Base-by-base conservation (phyloP, 2,797 vertebrate genomes). In the Lacerta viridis region DNA sequence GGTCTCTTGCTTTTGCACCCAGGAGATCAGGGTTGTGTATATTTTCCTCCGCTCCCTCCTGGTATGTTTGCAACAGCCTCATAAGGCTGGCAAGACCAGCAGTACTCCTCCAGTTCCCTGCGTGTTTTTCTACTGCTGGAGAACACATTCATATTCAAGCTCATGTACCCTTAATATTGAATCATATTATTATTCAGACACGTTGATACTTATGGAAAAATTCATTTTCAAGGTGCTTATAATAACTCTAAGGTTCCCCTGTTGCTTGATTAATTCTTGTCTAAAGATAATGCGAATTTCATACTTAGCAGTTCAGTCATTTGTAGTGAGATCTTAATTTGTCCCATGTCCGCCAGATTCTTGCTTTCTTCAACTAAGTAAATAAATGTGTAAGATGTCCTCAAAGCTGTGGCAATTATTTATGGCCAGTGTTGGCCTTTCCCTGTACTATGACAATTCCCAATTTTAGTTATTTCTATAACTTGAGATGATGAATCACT, bases 401-500 rank as follows among this genome's bases (percentile, higher is more conserved):
- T 72, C 9, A 87, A 87, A 76, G 4, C 0, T 6, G 7, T 91
- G 89, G 36, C 84, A 92, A 89, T 82, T 76, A 84, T 90, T 2
- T 83, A 77, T 80, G 9, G 78, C 81, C 91, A 88, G 86, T 84
- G 27, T 69, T 85, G 0, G 0, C 80, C 88, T 86, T 85, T 91
- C n/a, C 81, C 61, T 9, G 20, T 78, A 8, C 80, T 72, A 77
- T 13, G 0, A 84, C 88, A 92, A 80, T 85, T 2, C 84, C 80
- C 23, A 81, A 29, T 7, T 74, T 85, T 5, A 2, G 6, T 78
- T 92, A 86, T 93, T 90, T 72, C 15, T 7, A 3, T 0, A 68
- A 76, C 2, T 64, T 79, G 80, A 90, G 89, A 88, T 64, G 68
- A 94, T 84, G 36, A 76, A 92, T 81, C 88, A 23, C 72, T 92